These are phyloP conservation scores for Strigamia crassipes DNA, from an alignment of 2,888 invertebrate genomes.

Conservation along the genomic window DNA sequence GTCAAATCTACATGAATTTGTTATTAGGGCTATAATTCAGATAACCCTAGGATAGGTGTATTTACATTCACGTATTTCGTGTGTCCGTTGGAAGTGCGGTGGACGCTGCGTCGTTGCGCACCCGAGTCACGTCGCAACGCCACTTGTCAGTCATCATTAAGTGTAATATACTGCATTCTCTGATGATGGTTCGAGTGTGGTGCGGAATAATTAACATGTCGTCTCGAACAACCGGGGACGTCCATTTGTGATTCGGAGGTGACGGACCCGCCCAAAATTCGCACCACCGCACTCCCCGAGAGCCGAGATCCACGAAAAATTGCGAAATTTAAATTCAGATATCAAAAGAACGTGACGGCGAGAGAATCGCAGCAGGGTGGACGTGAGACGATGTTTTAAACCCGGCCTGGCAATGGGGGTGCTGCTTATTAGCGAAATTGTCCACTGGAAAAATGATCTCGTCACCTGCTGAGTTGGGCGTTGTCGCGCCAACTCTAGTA, in stretches of 20 bases:
- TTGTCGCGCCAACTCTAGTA: neutral
- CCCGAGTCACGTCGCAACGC: slow-evolving; percentile 33
- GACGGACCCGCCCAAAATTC: neutral
- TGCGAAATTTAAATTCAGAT: neutral
- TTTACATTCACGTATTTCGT: neutral
- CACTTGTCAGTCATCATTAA: slow-evolving; percentile 47
- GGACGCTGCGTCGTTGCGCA: neutral
- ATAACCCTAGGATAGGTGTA: neutral
- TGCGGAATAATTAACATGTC: slow-evolving; percentile 43
- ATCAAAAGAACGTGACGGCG: slow-evolving; percentile 18
- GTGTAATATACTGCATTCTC: slow-evolving; percentile 44
- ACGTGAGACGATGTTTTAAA: neutral
- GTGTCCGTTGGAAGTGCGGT: slow-evolving; percentile 3
- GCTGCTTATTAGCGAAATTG: slow-evolving; percentile 15
- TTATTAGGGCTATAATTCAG: neutral
- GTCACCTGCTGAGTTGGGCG: slow-evolving; percentile 11
- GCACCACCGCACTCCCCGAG: neutral
- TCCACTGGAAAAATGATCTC: slow-evolving; percentile 31
- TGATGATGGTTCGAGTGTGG: slow-evolving; percentile 45
- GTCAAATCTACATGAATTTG: neutral
- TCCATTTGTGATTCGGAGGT: slow-evolving; percentile 15
- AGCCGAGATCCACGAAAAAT: neutral
- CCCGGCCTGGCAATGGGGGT: neutral
- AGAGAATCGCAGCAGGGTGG: slow-evolving; percentile 6
- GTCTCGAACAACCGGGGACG: neutral